These are phyloP conservation scores for Paramacrobiotus metropolitanus DNA, from an alignment of 1,140 invertebrate species.

Conservation along the genomic window DNA sequence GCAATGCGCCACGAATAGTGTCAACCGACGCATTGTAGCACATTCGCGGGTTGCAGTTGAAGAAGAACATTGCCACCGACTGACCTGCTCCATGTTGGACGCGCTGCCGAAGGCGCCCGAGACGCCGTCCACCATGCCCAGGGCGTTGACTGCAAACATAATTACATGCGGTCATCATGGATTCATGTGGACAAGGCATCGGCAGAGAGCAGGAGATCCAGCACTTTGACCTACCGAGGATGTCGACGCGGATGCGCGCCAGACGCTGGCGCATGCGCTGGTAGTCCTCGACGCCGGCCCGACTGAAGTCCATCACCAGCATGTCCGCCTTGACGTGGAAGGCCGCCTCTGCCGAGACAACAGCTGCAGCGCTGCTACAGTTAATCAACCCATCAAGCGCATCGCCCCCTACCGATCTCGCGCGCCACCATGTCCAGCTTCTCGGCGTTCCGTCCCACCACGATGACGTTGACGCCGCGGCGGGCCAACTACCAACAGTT, in stretches of 20 bases:
- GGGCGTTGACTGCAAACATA: constrained; percentile 8
- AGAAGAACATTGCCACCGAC: neutral
- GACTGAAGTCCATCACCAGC: neutral
- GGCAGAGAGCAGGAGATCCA: neutral
- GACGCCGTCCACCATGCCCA: neutral
- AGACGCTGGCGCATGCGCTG: neutral
- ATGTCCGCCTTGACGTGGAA: neutral
- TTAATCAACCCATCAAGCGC: neutral
- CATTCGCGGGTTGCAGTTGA: too few species aligned
- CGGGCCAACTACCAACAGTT: constrained; percentile 40
- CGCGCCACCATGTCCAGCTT: constrained; percentile 55
- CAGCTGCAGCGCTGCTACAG: neutral
- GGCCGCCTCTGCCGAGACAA: neutral
- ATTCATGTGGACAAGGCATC: neutral
- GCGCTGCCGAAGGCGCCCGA: neutral
- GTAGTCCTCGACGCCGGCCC: neutral
- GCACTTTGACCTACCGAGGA: neutral
- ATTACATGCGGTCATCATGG: too few species aligned
- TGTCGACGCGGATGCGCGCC: neutral
- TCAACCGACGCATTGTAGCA: too few species aligned
- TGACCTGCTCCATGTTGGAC: neutral
- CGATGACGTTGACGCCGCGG: constrained; percentile 54
- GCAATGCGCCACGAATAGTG: too few species aligned
- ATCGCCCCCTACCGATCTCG: constrained; percentile 41
- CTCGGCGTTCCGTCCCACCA: constrained; percentile 56